Evolutionary conservation across 2,113 vertebrate species (phyloP).

Genomic region (Oostethus manadensis): DNA sequence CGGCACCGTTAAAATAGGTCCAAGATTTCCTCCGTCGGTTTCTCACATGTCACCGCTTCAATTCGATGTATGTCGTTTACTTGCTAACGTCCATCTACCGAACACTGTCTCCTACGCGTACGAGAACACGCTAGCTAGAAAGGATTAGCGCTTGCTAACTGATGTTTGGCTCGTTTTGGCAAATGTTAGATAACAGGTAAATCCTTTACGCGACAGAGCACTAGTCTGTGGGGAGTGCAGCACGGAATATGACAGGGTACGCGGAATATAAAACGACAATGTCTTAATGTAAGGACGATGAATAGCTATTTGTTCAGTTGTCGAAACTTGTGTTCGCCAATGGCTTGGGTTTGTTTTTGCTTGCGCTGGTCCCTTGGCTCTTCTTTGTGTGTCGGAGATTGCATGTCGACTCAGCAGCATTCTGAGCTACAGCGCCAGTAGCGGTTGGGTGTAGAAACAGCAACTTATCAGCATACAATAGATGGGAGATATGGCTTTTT

Average conservation of each 20-base stretch:
- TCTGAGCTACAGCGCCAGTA: slow-evolving; percentile 26
- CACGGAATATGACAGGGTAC: neutral
- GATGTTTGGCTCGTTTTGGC: slow-evolving; percentile 27
- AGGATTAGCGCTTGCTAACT: slow-evolving; percentile 40
- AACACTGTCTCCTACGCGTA: neutral
- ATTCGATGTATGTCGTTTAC: neutral
- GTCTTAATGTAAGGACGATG: too few relatives aligned
- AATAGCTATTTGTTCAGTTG: neutral
- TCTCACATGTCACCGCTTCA: slow-evolving; percentile 9
- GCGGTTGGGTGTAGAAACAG: neutral
- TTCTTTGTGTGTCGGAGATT: slow-evolving; percentile 6
- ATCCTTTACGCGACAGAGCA: slow-evolving; percentile 2
- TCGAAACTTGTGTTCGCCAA: neutral
- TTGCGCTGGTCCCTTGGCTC: neutral
- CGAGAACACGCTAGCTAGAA: slow-evolving; percentile 2
- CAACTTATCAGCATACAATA: neutral
- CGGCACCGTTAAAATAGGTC: neutral
- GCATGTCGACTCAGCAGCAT: neutral
- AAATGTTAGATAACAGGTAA: slow-evolving; percentile 19
- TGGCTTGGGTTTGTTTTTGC: slow-evolving; percentile 51
- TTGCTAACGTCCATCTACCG: neutral
- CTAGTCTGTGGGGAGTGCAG: neutral
- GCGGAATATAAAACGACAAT: neutral
- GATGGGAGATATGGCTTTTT: too few relatives aligned
- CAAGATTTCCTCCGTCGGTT: neutral